A percentile compares a stretch with the other conserved stretches of the same genome.
Evolutionary conservation across 1,140 invertebrate genomes (phyloP).

Genomic region (Zaprionus taronus): DNA sequence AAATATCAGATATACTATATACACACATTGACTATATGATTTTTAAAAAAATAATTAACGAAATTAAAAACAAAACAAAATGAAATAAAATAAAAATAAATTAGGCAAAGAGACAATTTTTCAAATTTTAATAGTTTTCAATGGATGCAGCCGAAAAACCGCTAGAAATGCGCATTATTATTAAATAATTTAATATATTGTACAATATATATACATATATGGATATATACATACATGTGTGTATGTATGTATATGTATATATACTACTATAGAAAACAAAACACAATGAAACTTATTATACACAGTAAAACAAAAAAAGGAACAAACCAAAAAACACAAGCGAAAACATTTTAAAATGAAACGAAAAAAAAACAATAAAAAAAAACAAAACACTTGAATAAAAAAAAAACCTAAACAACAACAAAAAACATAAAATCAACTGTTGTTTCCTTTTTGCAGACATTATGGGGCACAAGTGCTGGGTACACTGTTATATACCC

Average conservation of each 20-base stretch:
- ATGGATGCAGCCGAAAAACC: constrained; percentile 35
- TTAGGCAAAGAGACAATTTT: constrained; percentile 42
- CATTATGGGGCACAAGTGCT: too few relatives aligned
- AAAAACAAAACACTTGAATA: constrained; percentile 63
- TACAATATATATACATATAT: constrained; percentile 41
- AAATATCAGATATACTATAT: constrained; percentile 43
- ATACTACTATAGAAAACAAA: constrained; percentile 50
- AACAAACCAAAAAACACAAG: constrained; percentile 50
- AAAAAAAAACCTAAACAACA: constrained; percentile 56
- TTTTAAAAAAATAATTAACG: constrained; percentile 48
- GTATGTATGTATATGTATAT: constrained; percentile 44
- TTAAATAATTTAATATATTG: constrained; percentile 69
- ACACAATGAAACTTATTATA: constrained; percentile 39
- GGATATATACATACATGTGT: constrained; percentile 35
- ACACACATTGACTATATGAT: constrained; percentile 61
- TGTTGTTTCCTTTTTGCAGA: constrained; percentile 1
- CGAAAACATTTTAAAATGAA: constrained; percentile 79
- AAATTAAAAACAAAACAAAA: not conserved
- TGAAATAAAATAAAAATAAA: constrained; percentile 17
- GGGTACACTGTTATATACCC: too few relatives aligned
- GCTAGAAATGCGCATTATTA: constrained; percentile 69
- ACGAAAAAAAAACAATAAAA: constrained; percentile 51
- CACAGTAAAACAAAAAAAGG: constrained; percentile 38
- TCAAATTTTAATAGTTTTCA: constrained; percentile 71
- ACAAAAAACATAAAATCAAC: constrained; percentile 48